Base-by-base conservation (phyloP, 2,888 invertebrate species). In the Flabesymbios commensalis region DNA sequence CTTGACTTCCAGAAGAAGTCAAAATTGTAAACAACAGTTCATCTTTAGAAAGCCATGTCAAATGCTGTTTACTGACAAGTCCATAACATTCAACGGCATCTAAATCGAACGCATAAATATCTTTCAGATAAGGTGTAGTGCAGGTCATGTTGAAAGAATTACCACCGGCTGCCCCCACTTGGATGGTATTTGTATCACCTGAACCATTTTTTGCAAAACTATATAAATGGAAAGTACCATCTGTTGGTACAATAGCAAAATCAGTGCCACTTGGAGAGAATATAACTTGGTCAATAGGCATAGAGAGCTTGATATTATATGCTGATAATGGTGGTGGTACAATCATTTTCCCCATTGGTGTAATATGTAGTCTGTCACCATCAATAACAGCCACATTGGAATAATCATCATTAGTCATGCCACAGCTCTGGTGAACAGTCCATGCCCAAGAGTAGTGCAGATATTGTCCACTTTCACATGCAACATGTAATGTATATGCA, bases 321-420 rank as follows among this genome's bases (percentile, higher is more conserved):
- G 88, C 88, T 61, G 87, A 86, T 90, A 93, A 89, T 36, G 94
- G 94, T 1, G 95, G 94, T 31, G 95, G 94, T 14, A 93, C 86
- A 28, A 92, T 85, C 60, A 88, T 87, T 64, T 87, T 84, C 66
- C 88, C 87, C 75, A 93, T 91, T 36, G 89, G 87, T 10, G 93
- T 92, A 45, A 93, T 65, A n/a, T n/a, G n/a, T n/a, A n/a, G n/a
- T n/a, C n/a, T n/a, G n/a, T n/a, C 72, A 72, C 91, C 91, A 86
- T 93, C 90, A 69, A 93, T 88, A 14, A 93, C 92, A 71, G 87
- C 87, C 2, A 90, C 89, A 32, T 87, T 79, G 7, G 88, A 87
- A 78, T 87, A 86, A 82, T 89, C 87, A 61, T 81, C 57, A 75
- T 63, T 10, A 4, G n/a, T 55, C 28, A 4, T 14, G 24, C 42